A percentile compares a stretch with the other conserved stretches of the same genome.
Conservation (phyloP, 2,797 vertebrate genomes). For the Dermochelys coriacea region DNA sequence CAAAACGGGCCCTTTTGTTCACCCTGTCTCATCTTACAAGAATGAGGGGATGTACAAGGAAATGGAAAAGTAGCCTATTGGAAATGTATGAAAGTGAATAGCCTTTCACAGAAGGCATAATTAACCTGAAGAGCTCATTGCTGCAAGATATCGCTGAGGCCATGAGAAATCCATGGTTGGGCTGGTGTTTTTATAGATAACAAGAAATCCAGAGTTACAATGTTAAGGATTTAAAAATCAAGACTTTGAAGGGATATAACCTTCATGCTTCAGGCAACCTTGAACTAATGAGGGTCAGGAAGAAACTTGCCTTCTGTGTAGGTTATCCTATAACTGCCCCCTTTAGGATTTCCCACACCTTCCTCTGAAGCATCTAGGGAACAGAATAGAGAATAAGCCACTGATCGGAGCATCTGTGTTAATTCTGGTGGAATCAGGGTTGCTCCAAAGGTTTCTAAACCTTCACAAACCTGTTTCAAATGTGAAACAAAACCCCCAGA, state of each 20-base stretch:
- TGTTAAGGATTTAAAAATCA: not conserved
- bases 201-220: not conserved
- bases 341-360: constrained; percentile 65
- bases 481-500: not conserved
- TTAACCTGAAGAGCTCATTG: not conserved
- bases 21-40: not conserved
- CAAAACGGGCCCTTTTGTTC: not conserved
- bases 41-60: not conserved
- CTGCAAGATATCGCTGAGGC: not conserved
- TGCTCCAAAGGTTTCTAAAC: not conserved
- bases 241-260: not conserved
- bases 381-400: not conserved
- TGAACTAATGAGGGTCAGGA: not conserved
- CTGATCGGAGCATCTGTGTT: not conserved
- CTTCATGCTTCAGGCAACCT: not conserved
- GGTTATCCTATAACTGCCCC: constrained; percentile 73
- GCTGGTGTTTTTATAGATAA: not conserved
- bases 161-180: not conserved
- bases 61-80: not conserved
- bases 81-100: not conserved
- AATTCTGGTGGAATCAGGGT: not conserved
- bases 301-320: not conserved
- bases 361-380: not conserved
- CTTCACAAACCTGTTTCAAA: not conserved
- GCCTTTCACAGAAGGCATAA: not conserved